phyloP scores from a whole-genome alignment of 2,113 vertebrate species.

The Cheirogaleus medius region DNA sequence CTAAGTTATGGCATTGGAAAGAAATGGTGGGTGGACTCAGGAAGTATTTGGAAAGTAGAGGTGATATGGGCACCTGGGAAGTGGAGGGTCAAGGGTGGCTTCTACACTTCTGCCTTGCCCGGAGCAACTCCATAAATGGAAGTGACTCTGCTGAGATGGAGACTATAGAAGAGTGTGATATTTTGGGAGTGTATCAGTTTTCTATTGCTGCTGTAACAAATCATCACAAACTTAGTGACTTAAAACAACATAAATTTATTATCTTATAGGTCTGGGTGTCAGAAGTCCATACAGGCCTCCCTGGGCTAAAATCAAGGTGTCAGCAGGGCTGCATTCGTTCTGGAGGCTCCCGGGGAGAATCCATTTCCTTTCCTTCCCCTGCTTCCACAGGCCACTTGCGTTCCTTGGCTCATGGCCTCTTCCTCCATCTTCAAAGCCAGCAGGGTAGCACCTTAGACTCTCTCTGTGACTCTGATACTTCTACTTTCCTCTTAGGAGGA shows the following conservation, averaged over 20 bases:
- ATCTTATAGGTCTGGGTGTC: too few relatives aligned
- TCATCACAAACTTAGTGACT: not conserved
- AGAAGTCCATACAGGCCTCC: too few relatives aligned
- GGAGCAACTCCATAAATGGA: not conserved
- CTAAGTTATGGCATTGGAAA: not conserved
- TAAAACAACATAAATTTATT: too few relatives aligned
- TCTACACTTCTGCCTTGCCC: not conserved
- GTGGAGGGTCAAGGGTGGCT: not conserved
- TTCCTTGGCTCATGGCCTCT: not conserved
- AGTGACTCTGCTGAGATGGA: not conserved
- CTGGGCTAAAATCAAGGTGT: not conserved
- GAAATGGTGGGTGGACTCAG: not conserved
- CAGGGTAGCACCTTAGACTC: not conserved
- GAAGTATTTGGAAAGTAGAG: not conserved
- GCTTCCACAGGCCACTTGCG: not conserved
- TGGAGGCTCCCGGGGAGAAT: not conserved
- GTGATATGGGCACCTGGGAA: not conserved
- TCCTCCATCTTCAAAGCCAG: not conserved
- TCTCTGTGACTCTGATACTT: not conserved
- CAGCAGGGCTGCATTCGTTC: not conserved
- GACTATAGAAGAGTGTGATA: not conserved
- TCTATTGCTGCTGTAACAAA: not conserved
- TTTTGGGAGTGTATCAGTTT: not conserved
- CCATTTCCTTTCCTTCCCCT: not conserved
- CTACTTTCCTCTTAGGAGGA: not conserved